These are phyloP conservation scores for Tetramorium bicarinatum DNA, from an alignment of 2,888 invertebrate genomes.

Conservation along the genomic window DNA sequence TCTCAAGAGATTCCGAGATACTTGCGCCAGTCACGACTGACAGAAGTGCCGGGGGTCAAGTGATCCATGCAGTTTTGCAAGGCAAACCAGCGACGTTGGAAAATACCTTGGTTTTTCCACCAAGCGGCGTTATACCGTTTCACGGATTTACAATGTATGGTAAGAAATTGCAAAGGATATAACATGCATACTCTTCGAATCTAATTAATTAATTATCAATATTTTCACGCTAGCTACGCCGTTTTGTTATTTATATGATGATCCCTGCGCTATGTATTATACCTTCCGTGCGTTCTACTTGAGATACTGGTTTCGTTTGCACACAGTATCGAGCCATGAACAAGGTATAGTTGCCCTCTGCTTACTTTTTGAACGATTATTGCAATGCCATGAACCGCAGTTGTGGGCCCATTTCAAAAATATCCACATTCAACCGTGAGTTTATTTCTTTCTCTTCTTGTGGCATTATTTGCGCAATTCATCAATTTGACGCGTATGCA, in stretches of 20 bases:
- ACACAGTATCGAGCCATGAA: slow-evolving; percentile 96
- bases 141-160: slow-evolving; percentile 99
- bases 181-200: not conserved
- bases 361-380: slow-evolving; percentile 94
- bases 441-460: slow-evolving; percentile 72
- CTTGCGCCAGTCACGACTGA: slow-evolving; percentile 90
- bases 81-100: slow-evolving; percentile 90
- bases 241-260: slow-evolving; percentile 97
- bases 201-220: slow-evolving; percentile 14
- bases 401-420: slow-evolving; percentile 97
- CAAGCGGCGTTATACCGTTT: slow-evolving; percentile 97
- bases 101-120: slow-evolving; percentile 94
- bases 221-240: slow-evolving; percentile 92
- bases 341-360: slow-evolving; percentile 97
- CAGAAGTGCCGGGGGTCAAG: slow-evolving; percentile 87
- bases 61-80: slow-evolving; percentile 92
- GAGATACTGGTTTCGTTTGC: slow-evolving; percentile 96
- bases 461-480: not conserved
- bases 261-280: slow-evolving; percentile 94
- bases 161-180: slow-evolving; percentile 86
- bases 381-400: slow-evolving; percentile 96
- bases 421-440: slow-evolving; percentile 96
- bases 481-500: slow-evolving; percentile 16
- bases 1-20: slow-evolving; percentile 95
- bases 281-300: slow-evolving; percentile 97